A percentile compares a stretch with the other conserved stretches of the same genome.
Evolutionary conservation across 2,113 vertebrate genomes (phyloP).

Genomic region (Solea senegalensis): DNA sequence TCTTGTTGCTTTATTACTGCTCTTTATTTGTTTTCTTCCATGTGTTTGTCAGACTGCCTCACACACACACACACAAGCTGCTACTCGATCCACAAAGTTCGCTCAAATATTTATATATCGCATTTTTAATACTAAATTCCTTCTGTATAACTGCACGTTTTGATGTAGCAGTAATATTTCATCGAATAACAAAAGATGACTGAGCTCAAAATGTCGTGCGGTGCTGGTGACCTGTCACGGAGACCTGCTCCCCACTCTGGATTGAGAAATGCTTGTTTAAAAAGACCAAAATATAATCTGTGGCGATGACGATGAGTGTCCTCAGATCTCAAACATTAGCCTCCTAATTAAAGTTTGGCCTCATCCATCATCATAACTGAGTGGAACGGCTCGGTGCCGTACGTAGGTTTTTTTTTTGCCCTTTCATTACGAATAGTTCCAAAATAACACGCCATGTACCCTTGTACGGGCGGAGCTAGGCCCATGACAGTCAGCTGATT

Average conservation of each 20-base stretch:
- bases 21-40: not conserved
- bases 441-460: too few species aligned
- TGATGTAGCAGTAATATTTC: not conserved
- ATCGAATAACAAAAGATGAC: too few species aligned
- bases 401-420: too few species aligned
- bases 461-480: too few species aligned
- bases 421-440: too few species aligned
- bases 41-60: not conserved
- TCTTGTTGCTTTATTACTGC: not conserved
- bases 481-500: too few species aligned
- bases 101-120: not conserved
- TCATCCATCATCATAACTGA: too few species aligned
- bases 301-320: not conserved
- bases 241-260: not conserved
- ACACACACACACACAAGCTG: not conserved
- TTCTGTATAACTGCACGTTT: not conserved
- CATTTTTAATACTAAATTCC: not conserved
- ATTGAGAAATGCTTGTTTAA: not conserved
- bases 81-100: not conserved
- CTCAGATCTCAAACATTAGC: not conserved
- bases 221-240: not conserved
- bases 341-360: too few species aligned
- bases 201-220: not conserved
- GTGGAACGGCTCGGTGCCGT: too few species aligned
- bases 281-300: not conserved